Conservation (phyloP, 2,888 invertebrate genomes). For the Chrysotoxum bicinctum region DNA sequence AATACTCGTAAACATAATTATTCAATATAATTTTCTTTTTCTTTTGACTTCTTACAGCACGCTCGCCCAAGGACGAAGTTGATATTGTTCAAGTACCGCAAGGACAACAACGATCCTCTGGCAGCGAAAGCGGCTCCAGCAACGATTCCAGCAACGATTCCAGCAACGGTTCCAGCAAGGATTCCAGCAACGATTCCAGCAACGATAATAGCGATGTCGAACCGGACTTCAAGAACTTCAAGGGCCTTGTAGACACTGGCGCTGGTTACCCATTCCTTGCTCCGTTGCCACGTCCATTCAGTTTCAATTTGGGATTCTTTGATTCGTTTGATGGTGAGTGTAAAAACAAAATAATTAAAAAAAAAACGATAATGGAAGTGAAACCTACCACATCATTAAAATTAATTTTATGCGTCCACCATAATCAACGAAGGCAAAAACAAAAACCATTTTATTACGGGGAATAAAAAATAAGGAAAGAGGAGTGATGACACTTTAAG, state of each 20-base stretch:
- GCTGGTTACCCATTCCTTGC: slow-evolving; percentile 79
- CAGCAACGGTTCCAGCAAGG: slow-evolving; percentile 58
- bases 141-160: slow-evolving; percentile 64
- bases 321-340: slow-evolving; percentile 80
- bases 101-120: slow-evolving; percentile 52
- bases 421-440: not conserved
- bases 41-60: slow-evolving; percentile 74
- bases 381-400: slow-evolving; percentile 45
- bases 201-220: slow-evolving; percentile 74
- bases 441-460: slow-evolving; percentile 19
- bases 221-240: slow-evolving; percentile 78
- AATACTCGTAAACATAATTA: not conserved
- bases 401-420: slow-evolving; percentile 43
- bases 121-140: slow-evolving; percentile 38
- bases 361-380: slow-evolving; percentile 8
- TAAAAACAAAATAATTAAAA: not conserved
- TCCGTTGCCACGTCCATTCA: slow-evolving; percentile 77
- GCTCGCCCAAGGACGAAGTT: slow-evolving; percentile 78
- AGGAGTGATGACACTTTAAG: slow-evolving; percentile 38
- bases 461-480: not conserved
- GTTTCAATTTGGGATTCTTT: slow-evolving; percentile 78
- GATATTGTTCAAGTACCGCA: slow-evolving; percentile 78
- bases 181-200: slow-evolving; percentile 37
- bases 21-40: slow-evolving; percentile 1
- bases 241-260: slow-evolving; percentile 80